Conservation (phyloP, 1,140 invertebrate genomes). For the Apis florea region DNA sequence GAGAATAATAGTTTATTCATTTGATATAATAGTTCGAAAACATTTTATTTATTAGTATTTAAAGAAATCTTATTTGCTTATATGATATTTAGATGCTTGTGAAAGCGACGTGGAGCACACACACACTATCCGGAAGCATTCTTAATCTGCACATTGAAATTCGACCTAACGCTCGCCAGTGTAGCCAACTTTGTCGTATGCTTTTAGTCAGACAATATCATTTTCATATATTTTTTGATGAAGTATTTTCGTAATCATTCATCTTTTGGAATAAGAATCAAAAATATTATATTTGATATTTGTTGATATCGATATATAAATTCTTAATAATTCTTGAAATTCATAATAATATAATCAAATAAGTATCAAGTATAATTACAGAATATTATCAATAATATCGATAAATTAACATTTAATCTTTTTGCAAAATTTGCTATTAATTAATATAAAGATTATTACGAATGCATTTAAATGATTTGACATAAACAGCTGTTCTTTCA, state of each 20-base stretch:
- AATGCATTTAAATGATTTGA: conserved; percentile 45
- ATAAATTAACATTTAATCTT: background rate
- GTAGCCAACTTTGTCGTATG: conserved; percentile 32
- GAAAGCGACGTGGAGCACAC: conserved; percentile 36
- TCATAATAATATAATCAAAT: background rate
- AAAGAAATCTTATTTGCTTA: conserved; percentile 11
- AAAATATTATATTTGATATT: background rate
- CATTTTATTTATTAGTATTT: background rate
- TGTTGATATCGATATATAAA: too few species aligned
- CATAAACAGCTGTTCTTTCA: conserved; percentile 59
- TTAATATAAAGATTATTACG: conserved; percentile 51
- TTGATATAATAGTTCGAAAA: background rate
- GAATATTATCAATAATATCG: background rate
- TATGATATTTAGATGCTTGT: conserved; percentile 32
- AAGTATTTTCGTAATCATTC: background rate
- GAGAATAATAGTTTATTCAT: background rate
- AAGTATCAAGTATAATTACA: background rate
- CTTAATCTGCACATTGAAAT: conserved; percentile 51
- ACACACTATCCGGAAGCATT: conserved; percentile 42
- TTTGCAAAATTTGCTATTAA: background rate
- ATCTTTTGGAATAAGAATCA: background rate
- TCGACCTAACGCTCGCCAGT: conserved; percentile 42
- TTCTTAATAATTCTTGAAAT: background rate
- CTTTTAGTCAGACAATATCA: conserved; percentile 20
- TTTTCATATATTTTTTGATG: background rate